Percentiles rank a stretch among this genome's conserved stretches.
Conservation (phyloP, 1,140 invertebrate genomes). For the Luehdorfia chinensis region DNA sequence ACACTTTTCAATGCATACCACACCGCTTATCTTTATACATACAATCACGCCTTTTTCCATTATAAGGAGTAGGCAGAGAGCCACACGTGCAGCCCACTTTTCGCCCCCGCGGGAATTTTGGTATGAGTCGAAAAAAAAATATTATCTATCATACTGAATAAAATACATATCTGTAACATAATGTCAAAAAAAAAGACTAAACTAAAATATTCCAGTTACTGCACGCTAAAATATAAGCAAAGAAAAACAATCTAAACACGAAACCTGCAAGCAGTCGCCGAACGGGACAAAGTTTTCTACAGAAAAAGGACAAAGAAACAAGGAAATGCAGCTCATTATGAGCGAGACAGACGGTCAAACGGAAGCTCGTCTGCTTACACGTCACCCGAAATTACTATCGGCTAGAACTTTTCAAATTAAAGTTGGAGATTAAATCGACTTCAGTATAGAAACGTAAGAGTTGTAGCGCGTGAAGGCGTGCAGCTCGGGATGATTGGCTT, state of each 20-base stretch:
- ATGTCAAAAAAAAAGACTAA: too few relatives aligned
- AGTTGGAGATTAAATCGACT: constrained; percentile 32
- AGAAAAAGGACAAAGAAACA: constrained; percentile 27
- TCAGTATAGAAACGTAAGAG: constrained; percentile 22
- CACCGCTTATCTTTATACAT: too few relatives aligned
- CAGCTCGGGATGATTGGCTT: constrained; percentile 3
- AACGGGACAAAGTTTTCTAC: constrained; percentile 21
- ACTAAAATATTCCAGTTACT: too few relatives aligned
- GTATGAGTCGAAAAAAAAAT: too few relatives aligned
- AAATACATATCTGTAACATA: too few relatives aligned
- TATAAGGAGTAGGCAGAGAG: too few relatives aligned
- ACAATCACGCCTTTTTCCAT: too few relatives aligned
- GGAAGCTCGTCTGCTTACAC: constrained; percentile 32
- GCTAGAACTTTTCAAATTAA: constrained; percentile 47
- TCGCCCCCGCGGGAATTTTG: too few relatives aligned
- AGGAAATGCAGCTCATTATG: constrained; percentile 38
- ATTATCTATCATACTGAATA: too few relatives aligned
- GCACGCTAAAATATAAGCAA: too few relatives aligned
- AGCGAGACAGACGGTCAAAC: constrained; percentile 36
- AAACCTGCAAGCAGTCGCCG: not conserved
- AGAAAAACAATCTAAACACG: not conserved
- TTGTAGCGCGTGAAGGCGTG: constrained; percentile 12
- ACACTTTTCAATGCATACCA: too few relatives aligned
- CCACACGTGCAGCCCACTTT: too few relatives aligned
- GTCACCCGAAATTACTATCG: constrained; percentile 44